A percentile compares a stretch with the other conserved stretches of the same genome.
Conservation (phyloP, 2,888 invertebrate species). For the Frankliniella intonsa region DNA sequence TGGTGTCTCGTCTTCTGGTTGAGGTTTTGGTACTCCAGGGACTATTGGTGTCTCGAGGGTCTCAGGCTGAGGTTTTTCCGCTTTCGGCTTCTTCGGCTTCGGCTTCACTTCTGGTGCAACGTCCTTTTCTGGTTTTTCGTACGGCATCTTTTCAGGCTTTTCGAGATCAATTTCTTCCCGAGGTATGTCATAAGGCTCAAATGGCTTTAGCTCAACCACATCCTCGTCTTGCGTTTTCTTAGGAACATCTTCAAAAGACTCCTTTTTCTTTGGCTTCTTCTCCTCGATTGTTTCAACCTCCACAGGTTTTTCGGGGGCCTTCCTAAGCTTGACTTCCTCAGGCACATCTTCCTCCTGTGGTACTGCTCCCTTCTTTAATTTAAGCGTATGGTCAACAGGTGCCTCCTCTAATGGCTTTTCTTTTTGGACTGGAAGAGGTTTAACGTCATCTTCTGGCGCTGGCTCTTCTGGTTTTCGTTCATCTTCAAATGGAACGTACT, state of each 20-base stretch:
- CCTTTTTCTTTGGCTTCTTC: constrained; percentile 43
- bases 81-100: constrained; percentile 38
- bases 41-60: constrained; percentile 37
- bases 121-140: constrained; percentile 38
- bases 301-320: constrained; percentile 29
- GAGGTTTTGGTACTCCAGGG: constrained; percentile 39
- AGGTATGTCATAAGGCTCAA: background rate
- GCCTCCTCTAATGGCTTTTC: constrained; percentile 46
- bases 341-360: constrained; percentile 42
- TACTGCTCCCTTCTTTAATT: constrained; percentile 43
- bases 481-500: background rate
- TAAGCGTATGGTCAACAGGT: constrained; percentile 38
- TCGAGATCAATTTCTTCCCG: constrained; percentile 36
- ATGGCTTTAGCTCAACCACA: constrained; percentile 39
- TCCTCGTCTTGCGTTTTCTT: constrained; percentile 44
- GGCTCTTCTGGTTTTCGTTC: constrained; percentile 42
- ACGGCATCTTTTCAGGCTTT: constrained; percentile 16
- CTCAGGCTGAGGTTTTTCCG: constrained; percentile 39
- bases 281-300: constrained; percentile 29
- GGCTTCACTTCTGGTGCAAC: constrained; percentile 30
- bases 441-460: background rate
- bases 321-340: constrained; percentile 29
- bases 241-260: constrained; percentile 41
- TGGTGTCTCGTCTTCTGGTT: constrained; percentile 41
- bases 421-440: constrained; percentile 46